These are phyloP conservation scores for Diorhabda carinulata DNA, from an alignment of 1,140 invertebrate species.

Conservation along the genomic window DNA sequence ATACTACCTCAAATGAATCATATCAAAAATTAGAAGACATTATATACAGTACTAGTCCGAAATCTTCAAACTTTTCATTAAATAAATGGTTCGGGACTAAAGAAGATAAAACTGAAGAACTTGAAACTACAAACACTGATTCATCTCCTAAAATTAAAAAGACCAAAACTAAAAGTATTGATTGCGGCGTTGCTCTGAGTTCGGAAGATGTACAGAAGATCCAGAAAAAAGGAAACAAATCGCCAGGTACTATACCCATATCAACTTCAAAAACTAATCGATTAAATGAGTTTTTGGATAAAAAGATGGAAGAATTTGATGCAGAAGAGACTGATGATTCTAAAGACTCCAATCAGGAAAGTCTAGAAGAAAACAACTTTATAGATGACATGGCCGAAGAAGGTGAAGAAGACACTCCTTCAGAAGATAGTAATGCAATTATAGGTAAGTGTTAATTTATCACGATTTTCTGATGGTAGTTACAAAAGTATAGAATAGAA, in stretches of 20 bases:
- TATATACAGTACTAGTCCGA: too few relatives aligned
- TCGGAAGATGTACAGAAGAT: too few relatives aligned
- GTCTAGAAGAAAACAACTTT: conserved; percentile 16
- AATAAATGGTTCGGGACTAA: conserved; percentile 2
- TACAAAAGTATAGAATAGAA: too few relatives aligned
- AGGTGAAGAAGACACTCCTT: conserved; percentile 40
- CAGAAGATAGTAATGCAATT: conserved; percentile 40
- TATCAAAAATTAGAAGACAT: too few relatives aligned
- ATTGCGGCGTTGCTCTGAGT: background rate
- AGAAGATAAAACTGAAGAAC: background rate
- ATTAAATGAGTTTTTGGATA: conserved; percentile 10
- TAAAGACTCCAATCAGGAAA: background rate
- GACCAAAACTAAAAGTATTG: background rate
- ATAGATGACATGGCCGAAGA: conserved; percentile 31
- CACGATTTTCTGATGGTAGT: background rate
- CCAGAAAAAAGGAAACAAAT: too few relatives aligned
- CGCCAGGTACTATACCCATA: too few relatives aligned
- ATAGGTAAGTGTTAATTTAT: conserved; percentile 6
- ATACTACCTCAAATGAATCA: background rate
- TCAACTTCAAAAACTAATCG: too few relatives aligned
- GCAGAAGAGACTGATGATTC: conserved; percentile 6
- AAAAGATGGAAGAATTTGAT: conserved; percentile 7
- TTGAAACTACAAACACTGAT: background rate
- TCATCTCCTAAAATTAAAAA: background rate
- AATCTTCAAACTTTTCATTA: background rate